A percentile compares a stretch with the other conserved stretches of the same genome.
Conservation (phyloP, 2,888 invertebrate genomes). For the Oligia strigilis region DNA sequence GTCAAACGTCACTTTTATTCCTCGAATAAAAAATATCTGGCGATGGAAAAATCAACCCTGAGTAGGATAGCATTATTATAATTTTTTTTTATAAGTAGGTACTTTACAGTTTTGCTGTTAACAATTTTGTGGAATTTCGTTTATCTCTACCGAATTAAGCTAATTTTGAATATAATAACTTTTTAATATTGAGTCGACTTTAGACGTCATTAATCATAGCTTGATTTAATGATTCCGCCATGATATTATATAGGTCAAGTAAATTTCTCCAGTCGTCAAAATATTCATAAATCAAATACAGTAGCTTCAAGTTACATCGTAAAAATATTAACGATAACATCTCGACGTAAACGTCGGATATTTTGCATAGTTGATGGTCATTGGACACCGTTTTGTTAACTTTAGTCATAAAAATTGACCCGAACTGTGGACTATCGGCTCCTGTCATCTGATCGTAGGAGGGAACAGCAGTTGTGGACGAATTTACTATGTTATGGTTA, state of each 20-base stretch:
- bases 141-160: background rate
- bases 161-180: background rate
- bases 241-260: constrained; percentile 38
- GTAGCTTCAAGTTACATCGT: constrained; percentile 61
- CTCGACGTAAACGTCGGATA: constrained; percentile 46
- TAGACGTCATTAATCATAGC: constrained; percentile 2
- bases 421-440: constrained; percentile 57
- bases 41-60: no score
- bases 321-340: constrained; percentile 67
- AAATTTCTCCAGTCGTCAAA: constrained; percentile 50
- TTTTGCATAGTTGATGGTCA: constrained; percentile 67
- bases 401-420: constrained; percentile 64
- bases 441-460: constrained; percentile 60
- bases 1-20: no score
- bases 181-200: background rate
- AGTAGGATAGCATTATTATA: background rate
- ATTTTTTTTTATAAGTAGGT: background rate
- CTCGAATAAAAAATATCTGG: no score
- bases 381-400: constrained; percentile 63
- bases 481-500: constrained; percentile 19
- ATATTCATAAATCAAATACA: constrained; percentile 59
- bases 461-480: constrained; percentile 48
- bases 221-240: constrained; percentile 4
- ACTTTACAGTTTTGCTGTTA: background rate
- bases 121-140: background rate